Evolutionary conservation across 1,140 invertebrate genomes (phyloP).

Genomic region (Paraescarpia echinospica): DNA sequence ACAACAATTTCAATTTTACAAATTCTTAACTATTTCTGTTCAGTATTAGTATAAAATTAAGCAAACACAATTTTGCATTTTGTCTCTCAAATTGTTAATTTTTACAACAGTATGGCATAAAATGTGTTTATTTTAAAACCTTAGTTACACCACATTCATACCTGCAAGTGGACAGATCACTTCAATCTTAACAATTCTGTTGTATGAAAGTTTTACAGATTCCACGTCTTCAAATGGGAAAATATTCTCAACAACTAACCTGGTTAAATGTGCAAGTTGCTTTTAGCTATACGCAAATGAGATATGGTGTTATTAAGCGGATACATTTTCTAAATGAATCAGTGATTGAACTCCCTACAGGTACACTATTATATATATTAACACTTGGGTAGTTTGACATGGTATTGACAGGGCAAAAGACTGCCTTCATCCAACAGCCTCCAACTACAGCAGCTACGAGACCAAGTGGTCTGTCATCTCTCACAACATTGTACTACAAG

Average conservation of each 20-base stretch:
- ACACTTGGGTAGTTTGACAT: neutral
- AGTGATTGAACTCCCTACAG: neutral
- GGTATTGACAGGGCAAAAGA: neutral
- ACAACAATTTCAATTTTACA: neutral
- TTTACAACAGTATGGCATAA: neutral
- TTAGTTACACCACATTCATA: too few relatives aligned
- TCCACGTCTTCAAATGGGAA: neutral
- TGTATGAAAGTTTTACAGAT: neutral
- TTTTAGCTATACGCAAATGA: neutral
- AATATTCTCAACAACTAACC: neutral
- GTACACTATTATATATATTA: neutral
- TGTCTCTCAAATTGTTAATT: too few relatives aligned
- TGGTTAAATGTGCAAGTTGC: neutral
- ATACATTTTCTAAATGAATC: neutral
- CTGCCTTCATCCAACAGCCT: neutral
- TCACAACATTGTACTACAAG: neutral
- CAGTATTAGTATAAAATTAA: too few relatives aligned
- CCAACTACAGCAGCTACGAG: neutral
- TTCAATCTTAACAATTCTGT: neutral
- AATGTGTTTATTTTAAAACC: too few relatives aligned
- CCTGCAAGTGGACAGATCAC: too few relatives aligned
- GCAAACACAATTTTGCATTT: too few relatives aligned
- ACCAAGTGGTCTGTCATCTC: neutral
- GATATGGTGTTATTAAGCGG: neutral
- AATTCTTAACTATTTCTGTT: neutral